Percentiles rank a stretch among this genome's conserved stretches.
Evolutionary conservation across 1,140 invertebrate species (phyloP).

Genomic region (Polyergus mexicanus): DNA sequence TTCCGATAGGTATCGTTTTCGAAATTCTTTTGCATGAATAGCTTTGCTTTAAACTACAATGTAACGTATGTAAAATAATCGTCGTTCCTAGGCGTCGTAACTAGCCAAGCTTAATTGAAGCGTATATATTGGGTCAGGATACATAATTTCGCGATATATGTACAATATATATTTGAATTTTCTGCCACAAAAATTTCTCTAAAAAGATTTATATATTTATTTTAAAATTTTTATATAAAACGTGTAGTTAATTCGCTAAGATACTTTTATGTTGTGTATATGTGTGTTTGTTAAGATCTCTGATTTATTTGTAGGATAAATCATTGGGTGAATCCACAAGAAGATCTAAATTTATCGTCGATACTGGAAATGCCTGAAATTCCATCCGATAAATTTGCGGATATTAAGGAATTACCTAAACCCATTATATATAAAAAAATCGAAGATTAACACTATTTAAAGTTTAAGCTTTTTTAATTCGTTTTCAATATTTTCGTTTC

Average conservation of each 20-base stretch:
- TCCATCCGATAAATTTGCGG: slow-evolving; percentile 56
- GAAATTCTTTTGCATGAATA: slow-evolving; percentile 5
- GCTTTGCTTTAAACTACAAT: background rate
- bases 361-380: slow-evolving; percentile 73
- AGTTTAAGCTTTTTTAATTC: slow-evolving; percentile 9
- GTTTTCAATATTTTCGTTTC: slow-evolving; percentile 14
- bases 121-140: background rate
- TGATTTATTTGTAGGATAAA: slow-evolving; percentile 44
- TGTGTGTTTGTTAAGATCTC: background rate
- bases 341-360: slow-evolving; percentile 58
- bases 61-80: background rate
- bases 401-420: slow-evolving; percentile 75
- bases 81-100: background rate
- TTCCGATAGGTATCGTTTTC: slow-evolving; percentile 43
- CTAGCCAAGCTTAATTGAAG: background rate
- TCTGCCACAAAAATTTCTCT: background rate
- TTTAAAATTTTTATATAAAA: slow-evolving; percentile 5
- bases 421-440: slow-evolving; percentile 68
- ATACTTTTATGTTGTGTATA: background rate
- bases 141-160: background rate
- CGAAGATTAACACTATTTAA: slow-evolving; percentile 44
- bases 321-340: slow-evolving; percentile 59
- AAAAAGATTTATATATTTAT: background rate
- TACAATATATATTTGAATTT: background rate
- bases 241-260: background rate